Conservation (phyloP, 2,113 vertebrate genomes). For the Spheniscus mendiculus region DNA sequence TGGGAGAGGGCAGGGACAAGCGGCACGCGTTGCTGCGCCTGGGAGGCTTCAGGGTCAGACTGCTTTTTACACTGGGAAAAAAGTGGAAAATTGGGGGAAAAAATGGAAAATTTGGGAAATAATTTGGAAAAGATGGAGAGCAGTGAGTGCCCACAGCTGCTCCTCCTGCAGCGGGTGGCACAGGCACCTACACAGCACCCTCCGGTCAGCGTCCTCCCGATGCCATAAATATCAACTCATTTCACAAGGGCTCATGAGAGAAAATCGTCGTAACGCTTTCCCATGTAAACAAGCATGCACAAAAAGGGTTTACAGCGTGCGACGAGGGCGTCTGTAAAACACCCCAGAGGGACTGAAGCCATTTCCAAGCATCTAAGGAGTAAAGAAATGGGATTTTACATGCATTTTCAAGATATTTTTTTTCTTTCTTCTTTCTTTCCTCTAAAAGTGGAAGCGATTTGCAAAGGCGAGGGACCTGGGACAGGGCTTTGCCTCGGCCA, state of each 20-base stretch:
- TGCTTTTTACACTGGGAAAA: neutral
- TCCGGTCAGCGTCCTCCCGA: accelerated
- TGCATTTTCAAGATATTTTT: neutral
- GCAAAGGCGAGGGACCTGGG: neutral
- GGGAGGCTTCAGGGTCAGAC: accelerated
- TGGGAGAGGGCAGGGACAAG: neutral
- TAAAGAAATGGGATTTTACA: neutral
- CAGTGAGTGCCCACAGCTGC: accelerated
- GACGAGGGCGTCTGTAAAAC: accelerated
- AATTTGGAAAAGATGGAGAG: neutral
- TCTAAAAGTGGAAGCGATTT: neutral
- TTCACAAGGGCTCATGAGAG: neutral
- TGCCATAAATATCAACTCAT: accelerated
- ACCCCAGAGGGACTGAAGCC: neutral
- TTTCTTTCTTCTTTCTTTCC: neutral
- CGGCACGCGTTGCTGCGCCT: accelerated
- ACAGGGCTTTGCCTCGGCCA: neutral
- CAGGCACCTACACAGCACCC: neutral
- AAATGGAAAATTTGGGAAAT: neutral
- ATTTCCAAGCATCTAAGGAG: neutral
- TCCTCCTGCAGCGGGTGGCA: accelerated
- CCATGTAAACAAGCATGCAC: accelerated
- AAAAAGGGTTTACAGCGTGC: accelerated
- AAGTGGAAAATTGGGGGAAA: accelerated
- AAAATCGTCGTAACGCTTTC: accelerated